These are phyloP conservation scores for Microctenopoma stevenorrisi DNA, from an alignment of 2,797 vertebrate genomes.

Conservation along the genomic window DNA sequence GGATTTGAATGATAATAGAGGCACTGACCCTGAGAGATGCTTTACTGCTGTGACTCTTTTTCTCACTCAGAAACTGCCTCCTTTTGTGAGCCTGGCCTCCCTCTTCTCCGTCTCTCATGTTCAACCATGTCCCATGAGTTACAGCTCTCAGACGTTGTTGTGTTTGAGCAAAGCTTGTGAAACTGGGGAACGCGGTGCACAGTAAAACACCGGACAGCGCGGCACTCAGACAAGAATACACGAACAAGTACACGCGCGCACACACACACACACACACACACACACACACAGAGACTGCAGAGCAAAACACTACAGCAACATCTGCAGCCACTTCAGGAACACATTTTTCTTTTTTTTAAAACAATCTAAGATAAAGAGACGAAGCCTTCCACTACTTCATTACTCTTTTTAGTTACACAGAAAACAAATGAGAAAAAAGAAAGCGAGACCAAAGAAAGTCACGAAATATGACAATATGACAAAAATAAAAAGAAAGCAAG, in stretches of 20 bases:
- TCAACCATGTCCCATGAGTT: constrained; percentile 62
- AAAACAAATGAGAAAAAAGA: neutral
- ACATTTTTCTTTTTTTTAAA: constrained; percentile 51
- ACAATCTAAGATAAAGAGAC: constrained; percentile 63
- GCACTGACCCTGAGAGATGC: constrained; percentile 71
- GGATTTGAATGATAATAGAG: constrained; percentile 76
- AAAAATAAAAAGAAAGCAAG: neutral
- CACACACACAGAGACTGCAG: constrained; percentile 7
- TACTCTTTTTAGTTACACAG: constrained; percentile 35
- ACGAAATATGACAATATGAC: neutral
- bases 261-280: constrained; percentile 4
- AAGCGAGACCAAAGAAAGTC: neutral
- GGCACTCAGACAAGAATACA: constrained; percentile 31
- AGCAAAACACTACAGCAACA: constrained; percentile 24
- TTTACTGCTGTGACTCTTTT: constrained; percentile 64
- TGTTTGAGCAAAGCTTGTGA: constrained; percentile 48
- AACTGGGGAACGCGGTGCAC: constrained; percentile 43
- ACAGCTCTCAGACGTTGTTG: constrained; percentile 55
- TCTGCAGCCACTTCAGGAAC: constrained; percentile 53
- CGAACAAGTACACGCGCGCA: neutral
- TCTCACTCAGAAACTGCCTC: constrained; percentile 49
- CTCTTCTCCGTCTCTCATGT: constrained; percentile 42
- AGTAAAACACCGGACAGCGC: constrained; percentile 20
- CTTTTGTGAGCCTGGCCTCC: constrained; percentile 28
- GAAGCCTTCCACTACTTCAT: constrained; percentile 29